Evolutionary conservation across 2,888 invertebrate species (phyloP).

Genomic region (Troides helena): DNA sequence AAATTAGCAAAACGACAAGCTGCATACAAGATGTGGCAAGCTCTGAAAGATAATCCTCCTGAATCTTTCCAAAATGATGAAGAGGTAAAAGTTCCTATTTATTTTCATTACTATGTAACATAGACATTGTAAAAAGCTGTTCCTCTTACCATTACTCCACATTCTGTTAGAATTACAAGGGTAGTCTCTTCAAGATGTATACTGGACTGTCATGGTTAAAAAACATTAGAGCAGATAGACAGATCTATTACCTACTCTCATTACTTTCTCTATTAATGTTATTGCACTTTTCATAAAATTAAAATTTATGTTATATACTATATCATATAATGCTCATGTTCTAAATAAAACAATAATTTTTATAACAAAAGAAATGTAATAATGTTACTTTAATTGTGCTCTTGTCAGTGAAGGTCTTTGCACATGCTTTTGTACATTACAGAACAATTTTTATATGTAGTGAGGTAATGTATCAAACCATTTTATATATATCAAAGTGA

Average conservation of each 20-base stretch:
- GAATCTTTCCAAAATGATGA: slow-evolving; percentile 85
- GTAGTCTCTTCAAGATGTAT: too few relatives aligned
- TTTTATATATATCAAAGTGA: background rate
- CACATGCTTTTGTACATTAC: background rate
- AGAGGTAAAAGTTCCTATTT: slow-evolving; percentile 70
- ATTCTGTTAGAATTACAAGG: too few relatives aligned
- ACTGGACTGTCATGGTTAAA: too few relatives aligned
- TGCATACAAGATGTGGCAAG: slow-evolving; percentile 95
- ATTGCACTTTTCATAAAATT: too few relatives aligned
- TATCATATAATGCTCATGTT: background rate
- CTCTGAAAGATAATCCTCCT: slow-evolving; percentile 87
- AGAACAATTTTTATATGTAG: background rate
- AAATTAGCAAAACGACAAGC: slow-evolving; percentile 98
- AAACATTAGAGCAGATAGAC: too few relatives aligned
- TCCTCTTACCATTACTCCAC: background rate
- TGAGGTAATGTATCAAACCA: background rate
- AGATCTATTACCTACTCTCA: too few relatives aligned
- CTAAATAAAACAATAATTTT: background rate
- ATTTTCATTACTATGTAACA: background rate
- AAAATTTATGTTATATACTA: too few relatives aligned
- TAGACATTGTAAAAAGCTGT: background rate
- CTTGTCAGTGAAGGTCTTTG: background rate
- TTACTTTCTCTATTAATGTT: too few relatives aligned
- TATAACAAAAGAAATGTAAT: background rate
- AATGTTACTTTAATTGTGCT: background rate